Evolutionary conservation across 2,113 vertebrate genomes (phyloP), one percentile per base, ranked within the genome.

Genomic region (Tetraodon nigroviridis): DNA sequence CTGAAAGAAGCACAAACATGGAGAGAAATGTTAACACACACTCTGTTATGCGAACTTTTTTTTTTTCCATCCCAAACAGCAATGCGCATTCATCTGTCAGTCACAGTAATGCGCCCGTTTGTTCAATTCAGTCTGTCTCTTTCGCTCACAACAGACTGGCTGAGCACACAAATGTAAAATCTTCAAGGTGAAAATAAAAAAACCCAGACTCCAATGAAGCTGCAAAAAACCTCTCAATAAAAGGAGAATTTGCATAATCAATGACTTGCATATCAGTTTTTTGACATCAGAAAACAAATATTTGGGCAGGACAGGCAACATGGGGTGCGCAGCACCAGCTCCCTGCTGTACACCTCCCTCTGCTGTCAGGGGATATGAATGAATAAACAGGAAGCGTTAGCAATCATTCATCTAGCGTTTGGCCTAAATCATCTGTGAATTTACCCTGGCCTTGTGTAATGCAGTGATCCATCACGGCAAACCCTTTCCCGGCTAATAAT

Each of bases 61-160:
- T 51, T 71, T 67, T 65, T 57, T 51, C 6, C 45, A 47, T n/a
- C 49, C 20, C 67, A 72, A 72, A 72, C 74, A 59, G 37, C 46
- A 18, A 61, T 18, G 6, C 2, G 17, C 67, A 75, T 84, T 84
- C 80, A 84, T 64, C 60, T 73, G 84, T 73, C 82, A 82, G 56
- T 83, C 82, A 82, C 40, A 21, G 76, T 69, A 78, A 83, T 65
- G 66, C 62, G 46, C 46, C 50, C 60, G 55, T 78, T 79, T 81
- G 61, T 75, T 79, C 80, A 62, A 75, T 80, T 76, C 74, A 67
- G 40, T 69, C 47, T 74, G 74, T 83, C 67, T 60, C 62, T 68
- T 83, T 83, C 76, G 75, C 65, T 75, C 76, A 73, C 57, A 62
- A 21, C 44, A 4, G 66, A 62, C 37, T 24, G 63, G 59, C 66